Evolutionary conservation across 2,113 vertebrate species (phyloP).

Genomic region (Lamprologus ornatipinnis): DNA sequence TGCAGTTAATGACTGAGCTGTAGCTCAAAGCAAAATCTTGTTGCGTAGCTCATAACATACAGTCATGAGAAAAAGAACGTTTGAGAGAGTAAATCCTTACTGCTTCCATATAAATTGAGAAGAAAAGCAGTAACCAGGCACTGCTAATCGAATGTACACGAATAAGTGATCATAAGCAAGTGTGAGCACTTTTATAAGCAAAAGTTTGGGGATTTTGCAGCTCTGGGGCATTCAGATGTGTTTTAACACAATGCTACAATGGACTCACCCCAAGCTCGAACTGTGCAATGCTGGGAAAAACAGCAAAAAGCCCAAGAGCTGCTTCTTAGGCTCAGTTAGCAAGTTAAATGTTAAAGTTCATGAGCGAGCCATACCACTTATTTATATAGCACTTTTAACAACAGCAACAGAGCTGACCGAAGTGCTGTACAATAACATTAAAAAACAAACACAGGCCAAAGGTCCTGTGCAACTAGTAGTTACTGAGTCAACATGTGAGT

Average conservation of each 20-base stretch:
- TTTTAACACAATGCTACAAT: background rate
- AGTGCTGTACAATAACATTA: background rate
- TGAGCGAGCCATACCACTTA: background rate
- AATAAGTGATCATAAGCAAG: background rate
- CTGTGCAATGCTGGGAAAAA: background rate
- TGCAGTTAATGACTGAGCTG: background rate
- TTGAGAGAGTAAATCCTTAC: background rate
- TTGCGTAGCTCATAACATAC: background rate
- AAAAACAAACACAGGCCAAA: background rate
- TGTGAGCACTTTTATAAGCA: background rate
- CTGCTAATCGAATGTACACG: background rate
- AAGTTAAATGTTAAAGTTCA: background rate
- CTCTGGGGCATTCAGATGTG: background rate
- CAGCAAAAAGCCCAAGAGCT: background rate
- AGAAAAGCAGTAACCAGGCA: background rate
- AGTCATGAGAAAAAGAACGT: background rate
- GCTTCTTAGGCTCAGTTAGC: background rate
- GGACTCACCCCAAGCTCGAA: background rate
- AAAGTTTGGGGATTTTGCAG: background rate
- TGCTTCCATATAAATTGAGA: background rate
- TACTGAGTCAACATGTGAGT: background rate
- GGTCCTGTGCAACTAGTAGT: background rate
- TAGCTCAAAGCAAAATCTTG: background rate
- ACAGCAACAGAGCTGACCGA: background rate
- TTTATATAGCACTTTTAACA: background rate